Percentiles rank a stretch among this genome's conserved stretches.
Conservation (phyloP, 2,888 invertebrate genomes). For the Eupithecia exiguata region DNA sequence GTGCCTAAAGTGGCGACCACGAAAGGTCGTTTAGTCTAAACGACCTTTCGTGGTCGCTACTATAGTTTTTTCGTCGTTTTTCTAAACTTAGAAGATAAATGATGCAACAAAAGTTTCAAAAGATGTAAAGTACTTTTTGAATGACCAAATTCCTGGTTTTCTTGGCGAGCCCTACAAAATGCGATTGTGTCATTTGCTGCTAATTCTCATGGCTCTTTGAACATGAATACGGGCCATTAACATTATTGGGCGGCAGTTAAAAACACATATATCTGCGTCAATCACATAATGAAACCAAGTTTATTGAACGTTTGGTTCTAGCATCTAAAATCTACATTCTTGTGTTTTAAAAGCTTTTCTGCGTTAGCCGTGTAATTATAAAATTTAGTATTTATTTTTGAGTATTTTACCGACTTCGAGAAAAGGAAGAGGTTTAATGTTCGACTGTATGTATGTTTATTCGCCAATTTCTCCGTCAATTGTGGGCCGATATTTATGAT, state of each 20-base stretch:
- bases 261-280: conserved; percentile 22
- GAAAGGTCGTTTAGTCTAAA: background rate
- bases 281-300: conserved; percentile 13
- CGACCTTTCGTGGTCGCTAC: too few species aligned
- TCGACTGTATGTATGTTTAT: too few species aligned
- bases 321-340: background rate
- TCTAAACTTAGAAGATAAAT: background rate
- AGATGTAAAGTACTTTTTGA: background rate
- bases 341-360: conserved; percentile 2
- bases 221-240: conserved; percentile 19
- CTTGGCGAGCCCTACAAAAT: conserved; percentile 6
- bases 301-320: conserved; percentile 12
- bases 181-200: conserved; percentile 18
- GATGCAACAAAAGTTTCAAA: background rate
- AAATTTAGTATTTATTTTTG: background rate
- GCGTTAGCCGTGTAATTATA: background rate
- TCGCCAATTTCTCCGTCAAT: too few species aligned
- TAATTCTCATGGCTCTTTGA: conserved; percentile 23
- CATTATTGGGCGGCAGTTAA: conserved; percentile 25
- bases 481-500: too few species aligned
- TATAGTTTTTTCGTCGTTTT: too few species aligned
- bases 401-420: background rate
- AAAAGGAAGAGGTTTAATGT: too few species aligned
- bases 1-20: background rate
- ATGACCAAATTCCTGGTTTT: background rate